Conservation (phyloP, 2,888 invertebrate species). For the Drosophila affinis region DNA sequence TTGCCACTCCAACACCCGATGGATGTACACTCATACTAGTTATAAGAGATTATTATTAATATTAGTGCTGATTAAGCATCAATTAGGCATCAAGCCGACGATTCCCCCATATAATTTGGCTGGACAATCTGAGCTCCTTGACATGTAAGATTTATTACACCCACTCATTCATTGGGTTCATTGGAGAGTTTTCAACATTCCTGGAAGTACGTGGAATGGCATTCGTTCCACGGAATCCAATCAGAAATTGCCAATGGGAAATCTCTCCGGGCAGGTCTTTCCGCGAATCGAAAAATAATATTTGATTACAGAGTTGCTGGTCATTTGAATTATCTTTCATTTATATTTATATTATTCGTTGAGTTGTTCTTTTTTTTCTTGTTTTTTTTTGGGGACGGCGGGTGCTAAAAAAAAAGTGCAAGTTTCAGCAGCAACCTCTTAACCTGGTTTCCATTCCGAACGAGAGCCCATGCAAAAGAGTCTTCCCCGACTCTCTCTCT, state of each 20-base stretch:
- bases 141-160: too few species aligned
- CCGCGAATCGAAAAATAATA: background rate
- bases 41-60: too few species aligned
- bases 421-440: background rate
- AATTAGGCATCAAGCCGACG: too few species aligned
- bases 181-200: too few species aligned
- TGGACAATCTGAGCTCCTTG: too few species aligned
- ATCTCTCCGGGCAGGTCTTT: background rate
- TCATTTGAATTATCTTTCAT: background rate
- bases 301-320: background rate
- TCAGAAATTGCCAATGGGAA: background rate
- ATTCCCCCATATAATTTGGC: too few species aligned
- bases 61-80: too few species aligned
- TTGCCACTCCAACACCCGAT: too few species aligned
- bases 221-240: background rate
- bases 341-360: background rate
- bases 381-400: background rate
- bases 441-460: background rate
- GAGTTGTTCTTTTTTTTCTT: background rate
- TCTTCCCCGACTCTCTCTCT: background rate
- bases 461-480: background rate
- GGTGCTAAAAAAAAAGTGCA: background rate
- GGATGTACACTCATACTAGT: too few species aligned
- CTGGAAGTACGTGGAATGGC: too few species aligned
- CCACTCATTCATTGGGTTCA: too few species aligned